These are phyloP conservation scores for Elanus axillaris DNA, from an alignment of 2,113 vertebrate species.

Conservation along the genomic window DNA sequence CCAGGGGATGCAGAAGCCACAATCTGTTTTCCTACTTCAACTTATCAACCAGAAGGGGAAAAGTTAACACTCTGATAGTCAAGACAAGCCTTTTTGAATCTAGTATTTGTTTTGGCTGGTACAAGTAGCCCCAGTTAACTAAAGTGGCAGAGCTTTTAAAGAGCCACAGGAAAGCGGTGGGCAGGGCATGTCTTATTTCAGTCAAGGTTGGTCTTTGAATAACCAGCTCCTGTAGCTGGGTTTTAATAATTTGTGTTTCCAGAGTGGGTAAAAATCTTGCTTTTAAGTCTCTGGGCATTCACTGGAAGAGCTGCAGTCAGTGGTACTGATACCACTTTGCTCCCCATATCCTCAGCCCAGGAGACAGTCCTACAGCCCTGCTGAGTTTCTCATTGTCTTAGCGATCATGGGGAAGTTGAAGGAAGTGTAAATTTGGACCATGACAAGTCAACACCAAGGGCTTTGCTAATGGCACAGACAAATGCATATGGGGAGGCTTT, in stretches of 20 bases:
- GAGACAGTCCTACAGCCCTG: background rate
- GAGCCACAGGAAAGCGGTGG: background rate
- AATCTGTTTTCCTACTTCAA: conserved; percentile 20
- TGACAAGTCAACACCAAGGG: background rate
- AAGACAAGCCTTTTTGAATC: background rate
- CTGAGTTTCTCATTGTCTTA: background rate
- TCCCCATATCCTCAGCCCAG: background rate
- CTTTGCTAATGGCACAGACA: background rate
- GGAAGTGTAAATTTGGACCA: background rate
- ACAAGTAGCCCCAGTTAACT: conserved; percentile 7
- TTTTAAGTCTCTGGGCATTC: background rate
- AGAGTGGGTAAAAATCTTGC: background rate
- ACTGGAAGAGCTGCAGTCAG: background rate
- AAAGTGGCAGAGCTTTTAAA: background rate
- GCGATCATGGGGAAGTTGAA: background rate
- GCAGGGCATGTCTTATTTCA: background rate
- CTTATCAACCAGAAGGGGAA: background rate
- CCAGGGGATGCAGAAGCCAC: background rate
- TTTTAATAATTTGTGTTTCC: background rate
- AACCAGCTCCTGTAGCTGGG: background rate
- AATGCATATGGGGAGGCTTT: background rate
- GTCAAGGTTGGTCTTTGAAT: background rate
- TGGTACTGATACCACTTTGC: fast-evolving
- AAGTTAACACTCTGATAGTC: conserved; percentile 2
- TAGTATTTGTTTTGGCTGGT: conserved; percentile 41